Base-by-base conservation (phyloP, 2,888 invertebrate genomes). In the Cephus spinipes region DNA sequence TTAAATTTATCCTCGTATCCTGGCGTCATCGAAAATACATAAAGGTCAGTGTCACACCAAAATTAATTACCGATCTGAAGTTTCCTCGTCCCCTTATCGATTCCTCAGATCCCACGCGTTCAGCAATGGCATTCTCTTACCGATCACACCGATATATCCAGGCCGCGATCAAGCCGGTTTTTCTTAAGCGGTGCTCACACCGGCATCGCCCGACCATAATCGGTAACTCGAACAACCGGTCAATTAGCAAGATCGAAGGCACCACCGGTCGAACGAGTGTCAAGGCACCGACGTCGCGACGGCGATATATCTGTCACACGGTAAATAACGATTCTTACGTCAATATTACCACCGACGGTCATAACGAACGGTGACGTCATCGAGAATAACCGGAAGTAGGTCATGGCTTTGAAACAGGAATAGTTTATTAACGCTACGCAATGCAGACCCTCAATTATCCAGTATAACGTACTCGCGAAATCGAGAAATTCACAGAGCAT, bases 161-260 rank as follows among this genome's bases (percentile, higher is more conserved):
- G 23, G 6, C 1, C 2, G 40, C 23, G 9, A 40, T 23, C 55
- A 55, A 23, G 55, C 55, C 2, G 6, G 23, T 55, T 55, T 55
- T 55, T 55, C 55, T 55, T 9, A 55, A 23, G 55, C 55, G 55
- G 9, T 23, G 55, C 55, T 55, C 55, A 23, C 55, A 55, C 55
- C 55, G 55, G 9, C 23, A 9, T 79, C 81, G 85, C 80, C 80
- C 83, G 83, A 75, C 89, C 88, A 85, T 88, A 87, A 87, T 86
- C 82, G 88, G 85, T 55, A 87, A 88, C 88, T 83, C 85, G 89
- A 87, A 85, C 86, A 85, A 88, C 89, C 87, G 88, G 89, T 88
- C 86, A 85, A 83, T 85, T 83, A 55, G 55, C 55, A 55, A 23
- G 55, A 55, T 23, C 55, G 23, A 23, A 23, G 55, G 23, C 23